Conservation (phyloP, 2,888 invertebrate genomes). For the Pseudolycoriella hygida region DNA sequence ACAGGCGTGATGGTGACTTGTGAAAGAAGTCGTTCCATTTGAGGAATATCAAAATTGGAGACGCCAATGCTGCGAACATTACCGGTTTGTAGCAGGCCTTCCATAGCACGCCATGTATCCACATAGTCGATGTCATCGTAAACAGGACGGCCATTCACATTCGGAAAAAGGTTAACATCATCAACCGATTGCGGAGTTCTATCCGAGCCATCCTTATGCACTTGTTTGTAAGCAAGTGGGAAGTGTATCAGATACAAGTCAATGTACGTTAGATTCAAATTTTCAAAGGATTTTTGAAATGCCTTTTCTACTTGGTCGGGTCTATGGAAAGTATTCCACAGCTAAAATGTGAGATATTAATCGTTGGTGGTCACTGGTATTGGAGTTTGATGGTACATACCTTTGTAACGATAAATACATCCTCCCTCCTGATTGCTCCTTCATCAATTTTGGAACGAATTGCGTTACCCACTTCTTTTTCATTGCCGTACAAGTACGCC, state of each 20-base stretch:
- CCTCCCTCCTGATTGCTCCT: constrained; percentile 28
- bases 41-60: constrained; percentile 71
- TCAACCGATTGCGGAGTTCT: constrained; percentile 22
- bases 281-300: constrained; percentile 40
- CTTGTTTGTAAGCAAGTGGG: constrained; percentile 22
- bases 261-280: constrained; percentile 15
- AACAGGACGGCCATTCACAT: constrained; percentile 22
- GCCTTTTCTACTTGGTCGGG: constrained; percentile 56
- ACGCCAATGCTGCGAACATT: constrained; percentile 63
- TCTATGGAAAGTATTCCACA: constrained; percentile 83
- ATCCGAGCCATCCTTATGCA: background rate
- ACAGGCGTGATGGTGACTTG: constrained; percentile 47
- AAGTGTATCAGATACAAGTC: constrained; percentile 27
- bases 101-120: constrained; percentile 69
- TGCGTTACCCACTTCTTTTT: constrained; percentile 28
- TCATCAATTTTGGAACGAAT: constrained; percentile 27
- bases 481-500: constrained; percentile 33
- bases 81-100: constrained; percentile 48
- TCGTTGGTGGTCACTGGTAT: too few relatives aligned
- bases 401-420: constrained; percentile 25
- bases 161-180: constrained; percentile 42
- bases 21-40: constrained; percentile 49
- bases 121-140: constrained; percentile 47
- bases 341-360: constrained; percentile 24
- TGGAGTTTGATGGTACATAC: too few relatives aligned